Base-by-base conservation (phyloP, 2,797 vertebrate genomes). In the Pseudochromis fuscus region DNA sequence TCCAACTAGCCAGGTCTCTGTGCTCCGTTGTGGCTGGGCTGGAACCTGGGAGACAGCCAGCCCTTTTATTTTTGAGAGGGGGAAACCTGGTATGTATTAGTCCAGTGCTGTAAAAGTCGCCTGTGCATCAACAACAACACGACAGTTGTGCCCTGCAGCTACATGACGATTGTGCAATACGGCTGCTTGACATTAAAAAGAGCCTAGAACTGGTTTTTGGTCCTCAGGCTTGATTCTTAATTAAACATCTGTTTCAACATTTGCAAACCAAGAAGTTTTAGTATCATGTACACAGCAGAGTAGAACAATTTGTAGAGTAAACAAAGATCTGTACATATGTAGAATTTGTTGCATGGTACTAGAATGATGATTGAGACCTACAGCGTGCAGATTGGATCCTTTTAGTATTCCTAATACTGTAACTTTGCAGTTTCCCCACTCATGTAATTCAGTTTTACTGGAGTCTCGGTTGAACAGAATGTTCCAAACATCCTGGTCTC, bases 131-230 rank as follows among this genome's bases (percentile, higher is more conserved):
- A 56, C 62, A 76, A 70, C 63, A 58, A 16, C 28, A 62, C 19
- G 67, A 27, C 83, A 49, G 82, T 86, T 89, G 60, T 83, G 45
- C 80, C 91, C 87, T 57, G 60, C 12, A 83, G 89, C 82, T 62
- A 73, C 52, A 77, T 67, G 57, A 73, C 8, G 51, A 55, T 88
- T 86, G 75, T 46, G 80, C 73, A 89, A 83, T 49, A 52, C 44
- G 31, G 56, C 61, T 51, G 48, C 16, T 77, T 62, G 68, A 64
- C 48, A 30, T 1, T 1, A 0, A 40, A 3, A 25, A 56, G 21
- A 56, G 21, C 5, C 13, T 5, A 60, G 21, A 89, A 82, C 83
- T 78, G 68, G 56, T 81, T 88, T 81, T 42, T 53, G 13, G 30
- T 72, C 61, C 40, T 65, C n/a, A 13, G 31, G 61, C 63, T 50